phyloP scores from a whole-genome alignment of 2,113 vertebrate genomes.

The Sus scrofa region DNA sequence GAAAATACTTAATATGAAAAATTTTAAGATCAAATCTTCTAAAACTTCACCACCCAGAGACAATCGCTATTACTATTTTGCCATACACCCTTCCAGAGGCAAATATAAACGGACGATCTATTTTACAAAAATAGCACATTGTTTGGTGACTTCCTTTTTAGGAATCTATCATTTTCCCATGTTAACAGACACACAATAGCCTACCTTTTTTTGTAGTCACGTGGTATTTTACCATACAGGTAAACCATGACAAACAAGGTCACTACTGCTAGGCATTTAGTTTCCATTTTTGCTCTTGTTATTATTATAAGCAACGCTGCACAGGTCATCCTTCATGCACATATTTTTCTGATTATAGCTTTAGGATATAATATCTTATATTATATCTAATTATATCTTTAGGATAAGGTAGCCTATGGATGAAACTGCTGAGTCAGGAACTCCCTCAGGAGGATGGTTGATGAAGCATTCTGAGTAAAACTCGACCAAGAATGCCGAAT shows the following conservation, averaged over 20 bases:
- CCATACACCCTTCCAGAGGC: background rate
- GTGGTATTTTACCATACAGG: background rate
- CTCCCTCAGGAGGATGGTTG: background rate
- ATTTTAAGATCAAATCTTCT: constrained; percentile 24
- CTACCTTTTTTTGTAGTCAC: background rate
- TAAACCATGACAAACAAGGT: background rate
- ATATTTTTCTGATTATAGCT: constrained; percentile 1
- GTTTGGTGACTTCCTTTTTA: background rate
- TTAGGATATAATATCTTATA: no score
- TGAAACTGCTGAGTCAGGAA: background rate
- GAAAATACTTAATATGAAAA: background rate
- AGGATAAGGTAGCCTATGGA: background rate
- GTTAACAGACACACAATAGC: background rate
- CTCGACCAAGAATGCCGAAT: background rate
- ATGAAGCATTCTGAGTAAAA: background rate
- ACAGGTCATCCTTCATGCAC: background rate
- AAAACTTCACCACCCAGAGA: background rate
- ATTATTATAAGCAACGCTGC: background rate
- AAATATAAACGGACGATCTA: background rate
- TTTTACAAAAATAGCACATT: background rate
- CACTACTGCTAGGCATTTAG: background rate
- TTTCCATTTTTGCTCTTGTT: background rate
- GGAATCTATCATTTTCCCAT: background rate
- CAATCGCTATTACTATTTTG: background rate
- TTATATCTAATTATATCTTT: constrained; percentile 44